Base-by-base conservation (phyloP, 1,140 invertebrate species). In the Chionoecetes opilio region DNA sequence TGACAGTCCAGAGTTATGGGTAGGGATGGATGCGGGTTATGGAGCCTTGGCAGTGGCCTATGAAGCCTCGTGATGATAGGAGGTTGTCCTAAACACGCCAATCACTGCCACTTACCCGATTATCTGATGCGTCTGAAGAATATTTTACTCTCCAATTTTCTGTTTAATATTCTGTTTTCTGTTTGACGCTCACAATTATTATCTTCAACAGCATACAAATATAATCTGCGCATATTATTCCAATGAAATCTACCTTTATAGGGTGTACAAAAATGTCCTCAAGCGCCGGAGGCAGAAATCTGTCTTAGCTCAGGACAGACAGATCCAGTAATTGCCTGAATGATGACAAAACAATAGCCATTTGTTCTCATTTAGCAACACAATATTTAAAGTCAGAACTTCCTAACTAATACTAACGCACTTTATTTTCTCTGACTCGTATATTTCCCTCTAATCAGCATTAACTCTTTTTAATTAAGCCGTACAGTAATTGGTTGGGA, bases 391-490 rank as follows among this genome's bases (percentile, higher is more conserved):
- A 75, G 2, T 0, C 63, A 75, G 6, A 6, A 8, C n/a, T n/a
- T 75, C 63, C 63, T 21, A 21, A n/a, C 11, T 75, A n/a, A 26
- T 75, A n/a, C 63, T 26, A 75, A 8, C 21, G 63, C 63, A 8
- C 63, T 26, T n/a, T 75, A 2, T 75, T 75, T 75, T 17, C n/a
- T 21, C 63, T 75, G n/a, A 17, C 21, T 75, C 21, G 63, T n/a
- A 21, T 75, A 14, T 75, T 75, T 21, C 63, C n/a, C n/a, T 75
- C 63, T n/a, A 75, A 75, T 75, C 63, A 75, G 63, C 21, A 75
- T 75, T 34, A 6, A 31, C 63, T 90, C 32, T 31, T 53, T 75
- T 75, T 75, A 32, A 35, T n/a, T 91, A 91, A 91, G 26, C 38
- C 53, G 32, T 29, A 11, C 53, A 31, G 2, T 38, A 38, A 38